phyloP scores from a whole-genome alignment of 2,113 vertebrate genomes.

The Chascanopsetta lugubris region DNA sequence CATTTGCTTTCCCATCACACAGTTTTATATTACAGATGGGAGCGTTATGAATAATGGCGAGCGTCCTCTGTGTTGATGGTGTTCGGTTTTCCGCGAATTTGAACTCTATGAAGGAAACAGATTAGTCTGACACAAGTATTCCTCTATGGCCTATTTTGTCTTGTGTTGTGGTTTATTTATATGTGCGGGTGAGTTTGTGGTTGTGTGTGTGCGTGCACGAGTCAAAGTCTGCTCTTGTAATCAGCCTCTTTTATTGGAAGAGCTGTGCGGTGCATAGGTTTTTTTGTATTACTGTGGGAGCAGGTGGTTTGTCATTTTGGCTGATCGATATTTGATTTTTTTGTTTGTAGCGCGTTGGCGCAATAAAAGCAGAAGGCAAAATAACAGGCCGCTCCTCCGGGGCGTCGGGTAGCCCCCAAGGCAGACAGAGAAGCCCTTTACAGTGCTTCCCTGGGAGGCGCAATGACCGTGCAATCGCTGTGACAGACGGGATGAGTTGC shows the following conservation, averaged over 20 bases:
- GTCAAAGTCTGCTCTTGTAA: conserved; percentile 33
- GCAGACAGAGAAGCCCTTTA: conserved; percentile 54
- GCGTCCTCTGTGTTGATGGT: neutral
- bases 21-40: neutral
- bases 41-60: conserved; percentile 7
- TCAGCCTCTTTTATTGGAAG: conserved; percentile 56
- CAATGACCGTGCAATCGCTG: conserved; percentile 41
- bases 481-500: conserved; percentile 25
- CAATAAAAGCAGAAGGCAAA: conserved; percentile 49
- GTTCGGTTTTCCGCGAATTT: conserved; percentile 5
- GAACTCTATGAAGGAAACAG: conserved; percentile 10
- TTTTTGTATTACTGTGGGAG: conserved; percentile 46
- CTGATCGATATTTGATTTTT: conserved; percentile 73
- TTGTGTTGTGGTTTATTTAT: conserved; percentile 20
- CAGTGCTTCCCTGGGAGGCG: conserved; percentile 38
- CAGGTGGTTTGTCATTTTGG: conserved; percentile 66
- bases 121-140: conserved; percentile 28
- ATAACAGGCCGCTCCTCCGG: conserved; percentile 42
- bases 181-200: conserved; percentile 4
- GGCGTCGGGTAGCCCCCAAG: conserved; percentile 29
- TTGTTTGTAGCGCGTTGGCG: conserved; percentile 45
- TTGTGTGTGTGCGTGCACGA: conserved; percentile 22
- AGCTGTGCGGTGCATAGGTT: conserved; percentile 29
- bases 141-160: conserved; percentile 12
- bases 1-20: conserved; percentile 6